Conservation (phyloP, 2,113 vertebrate genomes). For the Capreolus pygargus region DNA sequence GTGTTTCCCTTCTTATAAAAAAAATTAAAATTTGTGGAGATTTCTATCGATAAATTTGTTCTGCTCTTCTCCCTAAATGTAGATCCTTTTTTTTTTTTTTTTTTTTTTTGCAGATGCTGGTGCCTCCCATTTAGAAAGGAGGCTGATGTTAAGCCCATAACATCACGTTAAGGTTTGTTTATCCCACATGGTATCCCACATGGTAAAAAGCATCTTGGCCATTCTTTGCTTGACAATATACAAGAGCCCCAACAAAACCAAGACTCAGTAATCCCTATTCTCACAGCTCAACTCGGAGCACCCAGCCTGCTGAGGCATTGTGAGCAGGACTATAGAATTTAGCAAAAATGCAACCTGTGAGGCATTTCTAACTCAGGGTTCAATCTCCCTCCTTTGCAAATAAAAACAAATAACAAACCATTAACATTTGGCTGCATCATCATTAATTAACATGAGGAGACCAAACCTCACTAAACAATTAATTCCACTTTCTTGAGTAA, state of each 20-base stretch:
- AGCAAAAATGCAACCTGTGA: neutral
- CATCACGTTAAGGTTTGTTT: neutral
- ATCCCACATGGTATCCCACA: neutral
- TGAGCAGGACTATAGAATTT: neutral
- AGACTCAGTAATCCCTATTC: neutral
- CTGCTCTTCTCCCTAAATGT: neutral
- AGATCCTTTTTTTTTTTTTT: neutral
- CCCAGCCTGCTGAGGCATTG: neutral
- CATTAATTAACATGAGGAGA: neutral
- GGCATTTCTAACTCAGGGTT: neutral
- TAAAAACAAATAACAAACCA: neutral
- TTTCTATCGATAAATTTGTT: neutral
- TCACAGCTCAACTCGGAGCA: neutral
- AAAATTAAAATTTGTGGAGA: neutral
- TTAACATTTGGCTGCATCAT: neutral
- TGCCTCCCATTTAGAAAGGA: neutral
- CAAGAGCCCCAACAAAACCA: neutral
- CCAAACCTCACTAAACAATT: neutral
- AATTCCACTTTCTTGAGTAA: neutral
- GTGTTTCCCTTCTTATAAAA: slow-evolving; percentile 45
- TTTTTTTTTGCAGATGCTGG: neutral
- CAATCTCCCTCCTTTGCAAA: neutral
- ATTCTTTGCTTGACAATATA: neutral
- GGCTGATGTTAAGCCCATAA: neutral
- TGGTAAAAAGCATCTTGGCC: neutral